A percentile compares a stretch with the other conserved stretches of the same genome.
Conservation (phyloP, 2,888 invertebrate genomes). For the Xiphydria camelus region DNA sequence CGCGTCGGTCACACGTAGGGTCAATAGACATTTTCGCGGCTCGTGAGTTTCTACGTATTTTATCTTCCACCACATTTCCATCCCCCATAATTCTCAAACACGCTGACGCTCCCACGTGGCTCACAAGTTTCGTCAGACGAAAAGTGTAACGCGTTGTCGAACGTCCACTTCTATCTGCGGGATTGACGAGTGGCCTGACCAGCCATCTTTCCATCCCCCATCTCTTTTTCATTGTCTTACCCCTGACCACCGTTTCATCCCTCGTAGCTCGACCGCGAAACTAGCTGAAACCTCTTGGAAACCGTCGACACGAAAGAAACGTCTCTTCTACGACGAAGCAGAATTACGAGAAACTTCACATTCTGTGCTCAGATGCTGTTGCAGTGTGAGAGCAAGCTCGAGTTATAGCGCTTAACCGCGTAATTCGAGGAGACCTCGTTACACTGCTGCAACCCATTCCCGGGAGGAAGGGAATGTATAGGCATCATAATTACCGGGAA, state of each 20-base stretch:
- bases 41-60: no score
- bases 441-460: no score
- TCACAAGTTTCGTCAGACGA: slow-evolving; percentile 35
- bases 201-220: slow-evolving; percentile 18
- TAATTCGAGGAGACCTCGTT: slow-evolving; percentile 20
- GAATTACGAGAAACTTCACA: no score
- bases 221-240: background rate
- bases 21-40: no score
- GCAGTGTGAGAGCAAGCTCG: background rate
- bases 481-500: background rate
- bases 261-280: slow-evolving; percentile 6
- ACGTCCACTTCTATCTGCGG: slow-evolving; percentile 41
- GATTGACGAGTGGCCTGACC: slow-evolving; percentile 43
- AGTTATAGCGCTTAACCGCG: slow-evolving; percentile 17
- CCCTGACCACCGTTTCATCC: slow-evolving; percentile 5
- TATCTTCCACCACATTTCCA: no score
- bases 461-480: background rate
- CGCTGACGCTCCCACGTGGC: slow-evolving; percentile 43
- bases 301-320: background rate
- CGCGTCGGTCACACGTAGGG: no score
- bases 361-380: no score
- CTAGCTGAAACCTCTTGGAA: no score
- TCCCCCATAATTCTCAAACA: no score
- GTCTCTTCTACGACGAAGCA: background rate
- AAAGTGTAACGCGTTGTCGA: slow-evolving; percentile 51